A percentile compares a stretch with the other conserved stretches of the same genome.
These are phyloP conservation scores for Pomatorhinus ruficollis DNA, from an alignment of 2,113 vertebrate genomes.

Conservation along the genomic window DNA sequence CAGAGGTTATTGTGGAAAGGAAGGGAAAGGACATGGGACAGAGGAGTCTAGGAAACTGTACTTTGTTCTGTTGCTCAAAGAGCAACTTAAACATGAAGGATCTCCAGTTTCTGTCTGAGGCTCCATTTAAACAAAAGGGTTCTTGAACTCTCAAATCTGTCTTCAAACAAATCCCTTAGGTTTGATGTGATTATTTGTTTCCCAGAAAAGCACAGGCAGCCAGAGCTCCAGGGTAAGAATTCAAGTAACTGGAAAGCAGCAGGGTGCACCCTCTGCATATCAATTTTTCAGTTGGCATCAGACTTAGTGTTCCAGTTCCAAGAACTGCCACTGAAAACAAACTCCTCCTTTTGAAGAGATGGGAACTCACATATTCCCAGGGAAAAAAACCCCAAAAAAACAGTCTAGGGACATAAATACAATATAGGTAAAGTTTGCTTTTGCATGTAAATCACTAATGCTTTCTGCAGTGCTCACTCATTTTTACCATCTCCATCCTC, in stretches of 20 bases:
- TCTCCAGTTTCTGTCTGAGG: conserved; percentile 4
- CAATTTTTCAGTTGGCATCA: conserved; percentile 53
- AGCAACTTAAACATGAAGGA: background rate
- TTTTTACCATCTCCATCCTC: background rate
- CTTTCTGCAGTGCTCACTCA: background rate
- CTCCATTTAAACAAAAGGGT: background rate
- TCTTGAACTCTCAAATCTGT: background rate
- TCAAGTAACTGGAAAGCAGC: conserved; percentile 6
- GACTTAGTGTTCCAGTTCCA: conserved; percentile 42
- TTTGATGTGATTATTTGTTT: conserved; percentile 32
- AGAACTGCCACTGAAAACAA: conserved; percentile 56
- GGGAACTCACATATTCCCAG: conserved; percentile 64
- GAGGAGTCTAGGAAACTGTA: background rate
- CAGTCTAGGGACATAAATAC: background rate
- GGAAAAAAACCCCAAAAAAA: background rate
- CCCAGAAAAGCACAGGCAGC: background rate
- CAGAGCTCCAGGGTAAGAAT: background rate
- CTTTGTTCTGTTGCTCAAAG: background rate
- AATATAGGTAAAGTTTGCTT: conserved; percentile 33
- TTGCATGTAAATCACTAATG: conserved; percentile 11
- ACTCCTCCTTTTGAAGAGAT: conserved; percentile 45
- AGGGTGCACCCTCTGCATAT: conserved; percentile 48
- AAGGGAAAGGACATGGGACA: background rate
- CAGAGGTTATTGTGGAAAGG: background rate
- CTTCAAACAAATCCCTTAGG: background rate